These are phyloP conservation scores for Sebastes diploproa DNA, from an alignment of 2,797 vertebrate species.

Conservation along the genomic window DNA sequence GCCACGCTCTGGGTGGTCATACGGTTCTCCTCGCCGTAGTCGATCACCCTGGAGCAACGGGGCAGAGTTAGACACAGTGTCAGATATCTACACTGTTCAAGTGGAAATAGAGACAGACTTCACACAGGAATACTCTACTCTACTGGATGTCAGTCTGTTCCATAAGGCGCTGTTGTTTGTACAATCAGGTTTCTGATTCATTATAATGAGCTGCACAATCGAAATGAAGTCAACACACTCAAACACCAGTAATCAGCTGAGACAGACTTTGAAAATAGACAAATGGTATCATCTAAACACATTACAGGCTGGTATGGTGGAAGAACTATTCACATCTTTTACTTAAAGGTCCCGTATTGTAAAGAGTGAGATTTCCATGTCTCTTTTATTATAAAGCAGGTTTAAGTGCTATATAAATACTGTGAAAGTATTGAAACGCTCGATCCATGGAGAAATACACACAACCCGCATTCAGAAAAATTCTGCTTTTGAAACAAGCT, in stretches of 20 bases:
- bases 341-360: too few species aligned
- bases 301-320: neutral
- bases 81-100: too few species aligned
- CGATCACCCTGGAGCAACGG: conserved; percentile 86
- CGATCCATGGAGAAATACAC: too few species aligned
- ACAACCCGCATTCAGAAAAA: too few species aligned
- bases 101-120: neutral
- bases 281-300: neutral
- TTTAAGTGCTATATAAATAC: too few species aligned
- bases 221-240: neutral
- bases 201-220: neutral
- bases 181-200: neutral
- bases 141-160: neutral
- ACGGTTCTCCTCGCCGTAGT: conserved; percentile 93
- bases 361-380: too few species aligned
- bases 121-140: neutral
- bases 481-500: too few species aligned
- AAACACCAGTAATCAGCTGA: neutral
- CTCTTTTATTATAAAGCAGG: too few species aligned
- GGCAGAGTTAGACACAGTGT: neutral
- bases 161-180: neutral
- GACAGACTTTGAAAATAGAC: neutral
- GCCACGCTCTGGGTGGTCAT: conserved; percentile 97
- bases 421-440: too few species aligned
- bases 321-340: too few species aligned